Conservation (phyloP, 2,113 vertebrate genomes). For the Oreochromis spilurus region DNA sequence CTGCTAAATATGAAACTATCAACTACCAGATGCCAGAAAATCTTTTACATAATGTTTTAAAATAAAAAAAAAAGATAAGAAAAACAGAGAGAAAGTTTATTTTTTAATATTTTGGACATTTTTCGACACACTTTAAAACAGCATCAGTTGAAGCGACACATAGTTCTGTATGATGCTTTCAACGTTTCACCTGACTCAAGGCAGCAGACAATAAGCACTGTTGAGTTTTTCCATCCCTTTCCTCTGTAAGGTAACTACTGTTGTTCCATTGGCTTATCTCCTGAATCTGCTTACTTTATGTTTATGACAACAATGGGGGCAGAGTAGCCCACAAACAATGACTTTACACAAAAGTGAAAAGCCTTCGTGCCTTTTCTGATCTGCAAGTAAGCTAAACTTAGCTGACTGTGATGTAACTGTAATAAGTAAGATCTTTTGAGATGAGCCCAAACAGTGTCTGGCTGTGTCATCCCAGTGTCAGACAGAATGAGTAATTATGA, state of each 20-base stretch:
- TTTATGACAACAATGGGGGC: not conserved
- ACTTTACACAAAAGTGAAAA: not conserved
- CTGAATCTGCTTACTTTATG: not conserved
- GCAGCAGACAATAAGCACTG: not conserved
- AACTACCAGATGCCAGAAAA: not conserved
- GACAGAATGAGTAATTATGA: slow-evolving; percentile 6
- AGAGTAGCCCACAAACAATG: not conserved
- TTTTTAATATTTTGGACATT: not conserved
- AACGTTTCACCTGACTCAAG: not conserved
- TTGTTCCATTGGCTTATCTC: not conserved
- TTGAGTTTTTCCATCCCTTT: not conserved
- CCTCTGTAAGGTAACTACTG: not conserved
- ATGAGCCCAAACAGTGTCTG: not conserved
- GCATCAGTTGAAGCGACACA: not conserved
- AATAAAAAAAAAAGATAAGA: not conserved
- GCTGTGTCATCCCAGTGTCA: slow-evolving; percentile 5
- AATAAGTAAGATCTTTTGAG: not conserved
- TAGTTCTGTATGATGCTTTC: not conserved
- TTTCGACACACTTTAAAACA: not conserved
- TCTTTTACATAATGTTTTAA: not conserved
- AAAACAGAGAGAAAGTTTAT: not conserved
- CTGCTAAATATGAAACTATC: not conserved
- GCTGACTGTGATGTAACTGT: not conserved
- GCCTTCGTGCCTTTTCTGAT: not conserved
- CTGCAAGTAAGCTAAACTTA: not conserved